These are phyloP conservation scores for Octonoba sinensis DNA, from an alignment of 2,888 invertebrate species.

Conservation along the genomic window DNA sequence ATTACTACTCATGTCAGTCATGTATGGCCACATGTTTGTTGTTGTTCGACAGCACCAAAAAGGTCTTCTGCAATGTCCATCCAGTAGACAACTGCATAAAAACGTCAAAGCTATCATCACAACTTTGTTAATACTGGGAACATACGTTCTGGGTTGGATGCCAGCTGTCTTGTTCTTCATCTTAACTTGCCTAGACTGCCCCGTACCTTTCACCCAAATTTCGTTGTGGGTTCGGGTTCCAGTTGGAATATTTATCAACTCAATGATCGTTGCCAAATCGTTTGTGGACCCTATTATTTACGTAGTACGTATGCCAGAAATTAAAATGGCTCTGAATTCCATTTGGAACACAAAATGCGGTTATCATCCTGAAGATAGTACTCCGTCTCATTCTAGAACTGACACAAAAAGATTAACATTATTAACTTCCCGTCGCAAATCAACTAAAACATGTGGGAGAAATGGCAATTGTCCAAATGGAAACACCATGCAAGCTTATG, in stretches of 20 bases:
- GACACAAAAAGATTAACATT: slow-evolving; percentile 37
- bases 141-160: slow-evolving; percentile 76
- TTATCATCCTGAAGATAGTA: slow-evolving; percentile 15
- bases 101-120: slow-evolving; percentile 76
- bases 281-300: slow-evolving; percentile 79
- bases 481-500: no score
- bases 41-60: slow-evolving; percentile 75
- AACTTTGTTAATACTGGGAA: slow-evolving; percentile 76
- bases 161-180: slow-evolving; percentile 76
- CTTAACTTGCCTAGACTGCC: slow-evolving; percentile 75
- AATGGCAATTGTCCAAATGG: not conserved
- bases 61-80: slow-evolving; percentile 42
- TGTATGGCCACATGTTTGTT: slow-evolving; percentile 77
- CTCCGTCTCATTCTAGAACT: slow-evolving; percentile 32
- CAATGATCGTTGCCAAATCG: slow-evolving; percentile 77
- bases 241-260: slow-evolving; percentile 72
- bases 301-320: slow-evolving; percentile 78
- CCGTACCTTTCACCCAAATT: slow-evolving; percentile 67
- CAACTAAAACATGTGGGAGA: not conserved
- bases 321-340: slow-evolving; percentile 71
- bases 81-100: slow-evolving; percentile 68
- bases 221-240: slow-evolving; percentile 49
- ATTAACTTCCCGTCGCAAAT: slow-evolving; percentile 14
- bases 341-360: slow-evolving; percentile 45
- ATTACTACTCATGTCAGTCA: slow-evolving; percentile 75